Percentiles rank a stretch among this genome's conserved stretches.
Conservation (phyloP, 2,113 vertebrate species). For the Chrysochloris asiatica region DNA sequence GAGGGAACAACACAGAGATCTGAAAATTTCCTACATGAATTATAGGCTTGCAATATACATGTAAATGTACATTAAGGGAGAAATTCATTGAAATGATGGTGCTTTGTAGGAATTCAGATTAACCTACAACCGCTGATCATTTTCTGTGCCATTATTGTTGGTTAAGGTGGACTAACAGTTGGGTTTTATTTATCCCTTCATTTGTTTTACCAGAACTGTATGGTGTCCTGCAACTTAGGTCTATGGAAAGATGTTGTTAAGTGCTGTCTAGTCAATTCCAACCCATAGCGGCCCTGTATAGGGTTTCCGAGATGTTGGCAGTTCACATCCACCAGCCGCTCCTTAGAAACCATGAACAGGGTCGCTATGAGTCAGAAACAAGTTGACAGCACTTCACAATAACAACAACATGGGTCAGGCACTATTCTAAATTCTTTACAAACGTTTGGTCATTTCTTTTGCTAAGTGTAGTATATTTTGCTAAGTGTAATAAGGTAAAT, state of each 20-base stretch:
- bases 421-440: too few species aligned
- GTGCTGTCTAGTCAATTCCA: background rate
- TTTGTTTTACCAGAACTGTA: background rate
- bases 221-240: background rate
- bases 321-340: too few species aligned
- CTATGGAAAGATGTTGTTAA: background rate
- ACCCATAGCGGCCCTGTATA: background rate
- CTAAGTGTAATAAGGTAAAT: too few species aligned
- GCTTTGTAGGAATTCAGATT: conserved; percentile 37
- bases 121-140: background rate
- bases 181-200: conserved; percentile 10
- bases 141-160: background rate
- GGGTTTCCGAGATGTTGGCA: background rate
- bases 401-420: background rate
- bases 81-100: background rate
- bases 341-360: too few species aligned
- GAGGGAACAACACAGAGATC: background rate
- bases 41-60: background rate
- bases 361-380: too few species aligned
- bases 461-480: too few species aligned
- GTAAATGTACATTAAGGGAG: background rate
- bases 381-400: too few species aligned
- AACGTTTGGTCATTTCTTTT: background rate
- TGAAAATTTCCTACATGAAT: background rate
- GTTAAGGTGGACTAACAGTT: background rate